Conservation (phyloP, 2,797 vertebrate species). For the Ciconia nigra region DNA sequence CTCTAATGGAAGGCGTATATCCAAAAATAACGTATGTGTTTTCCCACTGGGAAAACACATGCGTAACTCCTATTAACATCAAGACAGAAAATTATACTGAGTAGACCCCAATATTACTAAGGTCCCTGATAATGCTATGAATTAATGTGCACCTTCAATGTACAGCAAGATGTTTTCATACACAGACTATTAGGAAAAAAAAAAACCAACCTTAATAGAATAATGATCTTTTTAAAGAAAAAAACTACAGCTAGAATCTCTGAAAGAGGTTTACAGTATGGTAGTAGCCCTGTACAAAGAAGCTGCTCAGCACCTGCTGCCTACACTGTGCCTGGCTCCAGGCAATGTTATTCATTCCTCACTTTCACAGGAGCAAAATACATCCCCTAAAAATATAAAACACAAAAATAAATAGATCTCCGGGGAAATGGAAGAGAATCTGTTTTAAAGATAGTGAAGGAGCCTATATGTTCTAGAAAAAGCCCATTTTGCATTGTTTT, state of each 20-base stretch:
- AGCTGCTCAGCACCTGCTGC: constrained; percentile 35
- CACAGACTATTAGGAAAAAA: neutral
- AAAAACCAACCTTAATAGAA: neutral
- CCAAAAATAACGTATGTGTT: constrained; percentile 1
- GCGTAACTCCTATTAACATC: constrained; percentile 20
- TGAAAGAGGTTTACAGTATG: constrained; percentile 12
- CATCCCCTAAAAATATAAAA: constrained; percentile 56
- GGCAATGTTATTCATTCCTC: constrained; percentile 47
- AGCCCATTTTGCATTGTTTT: constrained; percentile 47
- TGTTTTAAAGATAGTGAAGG: constrained; percentile 39
- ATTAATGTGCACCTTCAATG: constrained; percentile 12
- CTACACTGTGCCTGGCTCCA: constrained; percentile 44
- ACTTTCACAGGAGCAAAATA: constrained; percentile 50
- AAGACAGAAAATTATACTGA: constrained; percentile 19
- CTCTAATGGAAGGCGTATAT: neutral
- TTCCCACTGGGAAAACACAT: constrained; percentile 15
- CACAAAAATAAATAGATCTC: constrained; percentile 62
- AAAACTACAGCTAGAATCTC: constrained; percentile 3
- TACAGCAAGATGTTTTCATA: neutral
- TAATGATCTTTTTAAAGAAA: neutral
- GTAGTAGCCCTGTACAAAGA: neutral
- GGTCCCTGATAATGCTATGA: neutral
- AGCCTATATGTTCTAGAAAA: constrained; percentile 13
- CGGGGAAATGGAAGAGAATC: neutral
- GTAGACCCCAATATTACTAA: neutral